Conservation (phyloP, 2,888 invertebrate genomes). For the Andrena trimmerana region DNA sequence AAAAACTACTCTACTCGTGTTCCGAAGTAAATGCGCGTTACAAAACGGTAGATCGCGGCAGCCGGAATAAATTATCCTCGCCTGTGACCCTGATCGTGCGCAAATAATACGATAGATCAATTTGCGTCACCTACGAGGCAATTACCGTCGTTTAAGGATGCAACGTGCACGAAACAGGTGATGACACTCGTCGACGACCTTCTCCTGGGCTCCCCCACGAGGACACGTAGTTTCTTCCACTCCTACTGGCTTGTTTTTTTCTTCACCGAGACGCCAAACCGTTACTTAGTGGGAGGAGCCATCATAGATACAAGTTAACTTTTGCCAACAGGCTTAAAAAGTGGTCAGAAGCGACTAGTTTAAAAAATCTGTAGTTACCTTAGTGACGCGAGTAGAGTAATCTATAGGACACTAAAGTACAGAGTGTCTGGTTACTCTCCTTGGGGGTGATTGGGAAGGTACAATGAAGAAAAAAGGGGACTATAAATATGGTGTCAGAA, state of each 20-base stretch:
- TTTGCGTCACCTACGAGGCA: slow-evolving; percentile 49
- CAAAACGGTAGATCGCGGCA: slow-evolving; percentile 12
- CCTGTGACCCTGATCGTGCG: slow-evolving; percentile 45
- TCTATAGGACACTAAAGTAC: too few species aligned
- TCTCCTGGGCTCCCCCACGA: slow-evolving; percentile 13
- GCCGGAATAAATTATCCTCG: slow-evolving; percentile 47
- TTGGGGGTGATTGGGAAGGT: too few species aligned
- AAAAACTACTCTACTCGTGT: slow-evolving; percentile 2
- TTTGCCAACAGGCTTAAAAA: too few species aligned
- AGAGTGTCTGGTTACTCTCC: too few species aligned
- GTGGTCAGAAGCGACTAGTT: too few species aligned
- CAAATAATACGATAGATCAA: slow-evolving; percentile 58
- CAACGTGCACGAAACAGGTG: slow-evolving; percentile 36
- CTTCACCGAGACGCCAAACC: neutral
- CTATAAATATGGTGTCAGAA: too few species aligned
- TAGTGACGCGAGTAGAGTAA: too few species aligned
- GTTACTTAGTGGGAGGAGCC: neutral
- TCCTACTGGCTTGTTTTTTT: too few species aligned
- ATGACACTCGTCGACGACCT: slow-evolving; percentile 49
- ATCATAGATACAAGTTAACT: neutral
- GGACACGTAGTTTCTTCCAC: slow-evolving; percentile 1
- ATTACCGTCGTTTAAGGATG: slow-evolving; percentile 58
- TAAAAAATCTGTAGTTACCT: too few species aligned
- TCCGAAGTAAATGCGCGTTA: neutral
- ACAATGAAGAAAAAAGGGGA: too few species aligned